A percentile compares a stretch with the other conserved stretches of the same genome.
phyloP scores from a whole-genome alignment of 1,140 invertebrate species.

The Dreissena polymorpha region DNA sequence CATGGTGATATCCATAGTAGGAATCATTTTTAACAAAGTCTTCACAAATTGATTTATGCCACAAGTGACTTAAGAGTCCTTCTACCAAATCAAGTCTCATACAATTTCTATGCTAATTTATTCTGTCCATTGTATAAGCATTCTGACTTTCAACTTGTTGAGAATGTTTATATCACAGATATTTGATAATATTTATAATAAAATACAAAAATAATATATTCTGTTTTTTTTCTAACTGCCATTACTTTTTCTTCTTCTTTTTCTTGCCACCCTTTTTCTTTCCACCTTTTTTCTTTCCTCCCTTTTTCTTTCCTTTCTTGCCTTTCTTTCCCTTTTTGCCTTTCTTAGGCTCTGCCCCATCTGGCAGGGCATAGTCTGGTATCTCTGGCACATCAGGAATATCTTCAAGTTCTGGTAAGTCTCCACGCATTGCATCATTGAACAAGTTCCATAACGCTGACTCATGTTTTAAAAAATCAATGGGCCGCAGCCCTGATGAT shows the following conservation, averaged over 20 bases:
- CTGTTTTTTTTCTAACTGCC: no score
- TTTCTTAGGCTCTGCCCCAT: constrained; percentile 53
- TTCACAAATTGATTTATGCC: no score
- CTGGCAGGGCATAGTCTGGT: constrained; percentile 61
- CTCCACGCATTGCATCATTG: constrained; percentile 53
- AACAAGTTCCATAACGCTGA: constrained; percentile 59
- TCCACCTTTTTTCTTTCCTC: constrained; percentile 52
- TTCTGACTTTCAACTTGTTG: no score
- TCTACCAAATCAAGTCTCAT: no score
- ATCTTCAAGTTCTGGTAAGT: constrained; percentile 62
- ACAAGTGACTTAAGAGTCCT: no score
- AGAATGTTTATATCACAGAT: neutral
- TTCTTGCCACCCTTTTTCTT: constrained; percentile 58
- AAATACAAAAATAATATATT: no score
- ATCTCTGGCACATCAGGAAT: constrained; percentile 64
- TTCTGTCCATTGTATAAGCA: no score
- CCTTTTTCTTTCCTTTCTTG: constrained; percentile 57
- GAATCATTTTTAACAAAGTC: no score
- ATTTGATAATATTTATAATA: no score
- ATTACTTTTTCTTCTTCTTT: constrained; percentile 35
- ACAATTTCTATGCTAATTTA: no score
- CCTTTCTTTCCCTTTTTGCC: constrained; percentile 46
- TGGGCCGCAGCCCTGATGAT: constrained; percentile 42
- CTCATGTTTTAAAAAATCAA: constrained; percentile 56
- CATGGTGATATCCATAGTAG: no score